Evolutionary conservation across 2,888 invertebrate species (phyloP).

Genomic region (Cantharis flavilabris): DNA sequence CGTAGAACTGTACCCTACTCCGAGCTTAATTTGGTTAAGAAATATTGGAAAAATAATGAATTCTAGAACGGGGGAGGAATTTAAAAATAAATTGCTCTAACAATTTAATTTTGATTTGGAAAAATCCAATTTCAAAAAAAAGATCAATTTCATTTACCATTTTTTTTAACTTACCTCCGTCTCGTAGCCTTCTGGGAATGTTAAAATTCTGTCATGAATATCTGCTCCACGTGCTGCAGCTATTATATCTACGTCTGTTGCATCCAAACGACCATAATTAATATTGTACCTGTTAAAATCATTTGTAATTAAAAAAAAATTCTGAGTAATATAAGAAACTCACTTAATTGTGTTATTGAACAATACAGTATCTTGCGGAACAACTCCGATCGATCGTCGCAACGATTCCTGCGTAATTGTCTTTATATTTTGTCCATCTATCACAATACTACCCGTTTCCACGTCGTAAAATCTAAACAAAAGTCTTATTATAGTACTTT

Average conservation of each 20-base stretch:
- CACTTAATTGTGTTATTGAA: conserved; percentile 90
- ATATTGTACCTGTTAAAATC: conserved; percentile 78
- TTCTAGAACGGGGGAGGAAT: too few species aligned
- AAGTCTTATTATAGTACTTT: conserved; percentile 93
- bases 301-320: not conserved
- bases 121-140: too few species aligned
- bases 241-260: conserved; percentile 81
- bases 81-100: too few species aligned
- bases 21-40: too few species aligned
- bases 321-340: conserved; percentile 32
- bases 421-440: conserved; percentile 90
- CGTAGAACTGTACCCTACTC: too few species aligned
- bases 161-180: conserved; percentile 63
- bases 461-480: conserved; percentile 97
- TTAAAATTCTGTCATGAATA: conserved; percentile 88
- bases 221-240: conserved; percentile 91
- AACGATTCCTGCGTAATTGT: conserved; percentile 84
- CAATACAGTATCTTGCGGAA: conserved; percentile 95
- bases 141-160: too few species aligned
- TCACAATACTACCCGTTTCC: conserved; percentile 79
- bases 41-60: too few species aligned
- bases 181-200: conserved; percentile 90
- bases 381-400: conserved; percentile 85
- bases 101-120: too few species aligned
- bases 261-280: conserved; percentile 83